These are phyloP conservation scores for Malurus elegans DNA, from an alignment of 2,113 vertebrate genomes.

Conservation along the genomic window DNA sequence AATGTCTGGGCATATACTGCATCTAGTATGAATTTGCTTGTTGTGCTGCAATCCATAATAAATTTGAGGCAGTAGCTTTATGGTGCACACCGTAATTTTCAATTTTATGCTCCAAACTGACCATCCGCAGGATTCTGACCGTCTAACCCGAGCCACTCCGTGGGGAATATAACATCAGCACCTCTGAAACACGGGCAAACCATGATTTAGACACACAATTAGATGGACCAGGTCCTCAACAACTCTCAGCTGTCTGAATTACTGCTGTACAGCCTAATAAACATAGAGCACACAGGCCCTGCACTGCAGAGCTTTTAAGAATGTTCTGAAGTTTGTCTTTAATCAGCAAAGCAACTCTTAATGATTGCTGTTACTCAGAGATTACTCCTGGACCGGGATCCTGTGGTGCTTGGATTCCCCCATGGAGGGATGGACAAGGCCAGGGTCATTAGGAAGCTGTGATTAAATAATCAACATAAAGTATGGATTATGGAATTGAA, in stretches of 20 bases:
- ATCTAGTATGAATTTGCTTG: conserved; percentile 58
- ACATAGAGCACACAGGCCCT: not conserved
- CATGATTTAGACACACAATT: conserved; percentile 51
- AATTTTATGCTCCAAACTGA: conserved; percentile 54
- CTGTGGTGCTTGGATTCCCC: not conserved
- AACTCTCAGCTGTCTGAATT: conserved; percentile 33
- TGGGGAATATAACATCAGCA: not conserved
- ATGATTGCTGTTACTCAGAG: not conserved
- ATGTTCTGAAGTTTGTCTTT: conserved; percentile 1
- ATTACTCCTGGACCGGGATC: not conserved
- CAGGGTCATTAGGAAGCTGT: not conserved
- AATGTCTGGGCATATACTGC: conserved; percentile 47
- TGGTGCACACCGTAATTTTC: conserved; percentile 45
- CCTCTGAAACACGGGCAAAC: conserved; percentile 8
- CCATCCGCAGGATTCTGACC: conserved; percentile 36
- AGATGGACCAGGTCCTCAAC: conserved; percentile 21
- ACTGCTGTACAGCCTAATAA: conserved; percentile 23
- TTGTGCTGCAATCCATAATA: conserved; percentile 53
- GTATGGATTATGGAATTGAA: not conserved
- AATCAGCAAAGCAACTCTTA: conserved; percentile 21
- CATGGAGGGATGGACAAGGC: not conserved
- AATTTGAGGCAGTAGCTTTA: conserved; percentile 56
- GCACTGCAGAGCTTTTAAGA: conserved; percentile 26
- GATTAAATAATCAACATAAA: not conserved
- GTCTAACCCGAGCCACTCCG: not conserved